Evolutionary conservation across 2,888 invertebrate genomes (phyloP).

Genomic region (Athalia cordata): DNA sequence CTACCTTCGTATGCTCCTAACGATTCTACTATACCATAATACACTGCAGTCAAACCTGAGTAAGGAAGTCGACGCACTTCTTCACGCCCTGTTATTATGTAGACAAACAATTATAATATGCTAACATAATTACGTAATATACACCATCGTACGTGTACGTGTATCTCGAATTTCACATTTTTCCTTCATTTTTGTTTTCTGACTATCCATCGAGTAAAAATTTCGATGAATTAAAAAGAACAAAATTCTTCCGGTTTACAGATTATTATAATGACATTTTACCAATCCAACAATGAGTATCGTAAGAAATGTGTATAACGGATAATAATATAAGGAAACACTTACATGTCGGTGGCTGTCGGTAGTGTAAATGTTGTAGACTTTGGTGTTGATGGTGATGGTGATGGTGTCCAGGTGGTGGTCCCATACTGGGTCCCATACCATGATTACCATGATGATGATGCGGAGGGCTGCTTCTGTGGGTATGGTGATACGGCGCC

Average conservation of each 20-base stretch:
- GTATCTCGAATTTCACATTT: neutral
- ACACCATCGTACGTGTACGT: too few species aligned
- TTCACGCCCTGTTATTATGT: too few species aligned
- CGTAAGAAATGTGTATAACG: neutral
- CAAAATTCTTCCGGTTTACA: too few species aligned
- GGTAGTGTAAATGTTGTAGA: conserved; percentile 70
- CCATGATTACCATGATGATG: conserved; percentile 66
- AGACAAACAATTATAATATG: neutral
- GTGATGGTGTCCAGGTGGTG: conserved; percentile 66
- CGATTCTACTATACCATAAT: too few species aligned
- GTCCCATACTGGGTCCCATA: conserved; percentile 70
- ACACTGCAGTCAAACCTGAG: too few species aligned
- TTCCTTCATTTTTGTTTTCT: neutral
- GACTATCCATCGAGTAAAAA: too few species aligned
- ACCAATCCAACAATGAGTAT: too few species aligned
- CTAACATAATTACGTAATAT: neutral
- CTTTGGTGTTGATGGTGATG: conserved; percentile 66
- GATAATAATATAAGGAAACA: conserved; percentile 42
- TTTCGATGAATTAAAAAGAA: neutral
- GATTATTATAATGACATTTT: too few species aligned
- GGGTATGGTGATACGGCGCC: conserved; percentile 69
- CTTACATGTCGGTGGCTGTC: conserved; percentile 70
- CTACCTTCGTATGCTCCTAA: too few species aligned
- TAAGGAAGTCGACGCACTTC: too few species aligned
- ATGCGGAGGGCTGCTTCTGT: conserved; percentile 68